phyloP scores from a whole-genome alignment of 2,113 vertebrate species.

The Pelvicachromis taeniatus region DNA sequence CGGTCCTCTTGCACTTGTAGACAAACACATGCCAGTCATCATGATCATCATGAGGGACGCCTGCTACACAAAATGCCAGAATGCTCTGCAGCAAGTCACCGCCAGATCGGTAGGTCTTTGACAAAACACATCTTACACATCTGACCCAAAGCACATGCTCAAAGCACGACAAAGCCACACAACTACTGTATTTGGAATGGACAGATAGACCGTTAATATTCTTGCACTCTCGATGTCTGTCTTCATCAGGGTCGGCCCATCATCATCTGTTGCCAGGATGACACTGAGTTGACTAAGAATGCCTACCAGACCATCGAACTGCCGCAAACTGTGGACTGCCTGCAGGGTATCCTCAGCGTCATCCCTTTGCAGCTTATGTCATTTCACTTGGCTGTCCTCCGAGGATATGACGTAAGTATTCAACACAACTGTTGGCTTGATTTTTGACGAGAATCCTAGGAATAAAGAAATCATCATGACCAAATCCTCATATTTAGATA shows the following conservation, averaged over 20 bases:
- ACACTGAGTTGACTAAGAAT: conserved; percentile 82
- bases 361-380: conserved; percentile 92
- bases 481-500: not conserved
- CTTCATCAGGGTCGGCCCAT: conserved; percentile 86
- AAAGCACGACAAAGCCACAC: not conserved
- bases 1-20: conserved; percentile 87
- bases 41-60: conserved; percentile 95
- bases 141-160: not conserved
- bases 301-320: conserved; percentile 89
- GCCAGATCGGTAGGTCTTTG: conserved; percentile 83
- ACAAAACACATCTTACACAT: not conserved
- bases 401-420: conserved; percentile 89
- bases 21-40: conserved; percentile 95
- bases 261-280: conserved; percentile 87
- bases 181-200: not conserved
- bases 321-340: conserved; percentile 90
- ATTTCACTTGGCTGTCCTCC: conserved; percentile 93
- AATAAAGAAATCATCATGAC: not conserved
- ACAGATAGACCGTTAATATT: not conserved
- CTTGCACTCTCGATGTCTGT: not conserved
- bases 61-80: conserved; percentile 93
- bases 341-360: conserved; percentile 92
- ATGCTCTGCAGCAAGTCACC: conserved; percentile 90
- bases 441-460: not conserved
- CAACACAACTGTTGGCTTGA: not conserved